Conservation (phyloP, 2,797 vertebrate genomes). For the Tangara arthus region DNA sequence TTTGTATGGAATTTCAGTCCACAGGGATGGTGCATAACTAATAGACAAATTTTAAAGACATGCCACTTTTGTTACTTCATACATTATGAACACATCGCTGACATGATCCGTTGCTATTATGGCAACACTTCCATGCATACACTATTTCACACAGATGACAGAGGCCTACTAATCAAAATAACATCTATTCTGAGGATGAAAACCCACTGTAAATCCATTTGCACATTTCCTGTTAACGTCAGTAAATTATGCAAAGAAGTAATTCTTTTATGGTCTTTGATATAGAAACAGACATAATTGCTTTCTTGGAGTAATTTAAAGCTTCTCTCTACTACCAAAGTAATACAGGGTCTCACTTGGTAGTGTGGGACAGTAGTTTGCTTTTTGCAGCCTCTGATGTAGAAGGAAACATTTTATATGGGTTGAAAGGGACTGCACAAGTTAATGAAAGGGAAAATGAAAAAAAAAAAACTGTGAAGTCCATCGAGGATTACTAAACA, state of each 20-base stretch:
- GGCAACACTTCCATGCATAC: neutral
- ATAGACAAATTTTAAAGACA: neutral
- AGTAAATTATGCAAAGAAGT: neutral
- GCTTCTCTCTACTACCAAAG: neutral
- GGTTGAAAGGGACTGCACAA: neutral
- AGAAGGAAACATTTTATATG: neutral
- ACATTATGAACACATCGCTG: neutral
- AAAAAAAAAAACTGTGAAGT: fast-evolving
- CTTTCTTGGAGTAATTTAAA: neutral
- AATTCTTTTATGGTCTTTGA: neutral
- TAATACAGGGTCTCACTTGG: neutral
- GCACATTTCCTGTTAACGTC: neutral
- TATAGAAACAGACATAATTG: neutral
- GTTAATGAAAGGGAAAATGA: neutral
- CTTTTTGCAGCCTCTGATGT: neutral
- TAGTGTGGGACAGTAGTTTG: neutral
- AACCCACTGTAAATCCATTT: neutral
- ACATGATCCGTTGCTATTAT: neutral
- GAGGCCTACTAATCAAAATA: neutral
- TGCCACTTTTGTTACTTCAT: neutral
- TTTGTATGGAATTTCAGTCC: neutral
- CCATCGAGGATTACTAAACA: neutral
- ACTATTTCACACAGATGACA: neutral
- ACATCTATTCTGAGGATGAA: neutral
- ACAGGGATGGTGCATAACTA: neutral